Evolutionary conservation across 1,140 invertebrate genomes (phyloP).

Genomic region (Caenorhabditis latens): DNA sequence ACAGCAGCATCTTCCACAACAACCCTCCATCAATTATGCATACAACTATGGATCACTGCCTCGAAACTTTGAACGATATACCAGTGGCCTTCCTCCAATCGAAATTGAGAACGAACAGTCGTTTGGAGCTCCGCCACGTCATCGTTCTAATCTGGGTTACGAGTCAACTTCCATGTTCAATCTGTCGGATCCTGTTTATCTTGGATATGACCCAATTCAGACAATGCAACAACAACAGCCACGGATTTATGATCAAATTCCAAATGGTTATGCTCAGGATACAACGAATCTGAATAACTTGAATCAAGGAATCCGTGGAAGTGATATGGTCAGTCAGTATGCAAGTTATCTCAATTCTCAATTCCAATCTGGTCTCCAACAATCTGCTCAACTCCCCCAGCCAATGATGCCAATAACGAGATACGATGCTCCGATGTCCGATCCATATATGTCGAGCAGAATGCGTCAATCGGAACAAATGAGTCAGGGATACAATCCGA

Average conservation of each 20-base stretch:
- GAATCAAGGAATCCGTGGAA: constrained; percentile 36
- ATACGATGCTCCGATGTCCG: constrained; percentile 56
- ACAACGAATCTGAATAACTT: constrained; percentile 57
- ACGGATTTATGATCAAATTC: constrained; percentile 57
- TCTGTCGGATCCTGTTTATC: constrained; percentile 39
- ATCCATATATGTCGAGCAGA: constrained; percentile 46
- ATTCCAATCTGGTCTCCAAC: constrained; percentile 66
- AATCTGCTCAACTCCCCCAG: constrained; percentile 26
- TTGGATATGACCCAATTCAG: neutral
- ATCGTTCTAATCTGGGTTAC: constrained; percentile 37
- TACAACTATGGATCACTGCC: constrained; percentile 74
- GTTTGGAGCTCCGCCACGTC: constrained; percentile 57
- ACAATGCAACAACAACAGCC: constrained; percentile 35
- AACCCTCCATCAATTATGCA: constrained; percentile 6
- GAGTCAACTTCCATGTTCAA: constrained; percentile 52
- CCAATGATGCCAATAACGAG: constrained; percentile 43
- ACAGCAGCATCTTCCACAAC: constrained; percentile 46
- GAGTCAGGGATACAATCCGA: constrained; percentile 27
- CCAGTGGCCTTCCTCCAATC: constrained; percentile 50
- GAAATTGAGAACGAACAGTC: constrained; percentile 65
- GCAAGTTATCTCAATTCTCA: constrained; percentile 77
- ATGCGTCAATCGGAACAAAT: neutral
- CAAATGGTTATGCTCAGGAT: constrained; percentile 60
- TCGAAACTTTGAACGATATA: constrained; percentile 72
- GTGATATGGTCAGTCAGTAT: constrained; percentile 72